Evolutionary conservation across 2,888 invertebrate genomes (phyloP).

Genomic region (Apamea crenata): DNA sequence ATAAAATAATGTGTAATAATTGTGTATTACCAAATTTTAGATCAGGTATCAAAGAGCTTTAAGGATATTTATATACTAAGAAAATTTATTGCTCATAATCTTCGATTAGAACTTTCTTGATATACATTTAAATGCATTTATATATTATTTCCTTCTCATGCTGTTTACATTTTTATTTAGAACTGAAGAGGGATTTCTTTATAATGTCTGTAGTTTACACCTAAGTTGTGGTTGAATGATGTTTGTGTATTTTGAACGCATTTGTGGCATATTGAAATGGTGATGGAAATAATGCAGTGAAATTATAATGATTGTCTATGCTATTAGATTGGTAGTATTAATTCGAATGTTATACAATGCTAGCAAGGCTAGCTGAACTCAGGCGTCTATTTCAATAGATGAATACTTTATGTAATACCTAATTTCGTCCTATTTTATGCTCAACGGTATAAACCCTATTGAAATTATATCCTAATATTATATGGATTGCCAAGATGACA

Average conservation of each 20-base stretch:
- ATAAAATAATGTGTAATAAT: slow-evolving; percentile 76
- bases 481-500: slow-evolving; percentile 61
- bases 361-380: slow-evolving; percentile 52
- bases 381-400: slow-evolving; percentile 39
- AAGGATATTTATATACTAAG: slow-evolving; percentile 83
- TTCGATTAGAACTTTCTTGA: slow-evolving; percentile 72
- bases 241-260: slow-evolving; percentile 44
- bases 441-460: slow-evolving; percentile 62
- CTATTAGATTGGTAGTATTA: slow-evolving; percentile 52
- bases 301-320: slow-evolving; percentile 43
- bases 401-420: slow-evolving; percentile 56
- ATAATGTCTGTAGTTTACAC: slow-evolving; percentile 36
- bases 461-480: slow-evolving; percentile 53
- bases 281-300: slow-evolving; percentile 39
- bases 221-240: slow-evolving; percentile 42
- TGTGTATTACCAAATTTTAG: slow-evolving; percentile 75
- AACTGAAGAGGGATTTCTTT: slow-evolving; percentile 50
- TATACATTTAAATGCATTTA: slow-evolving; percentile 80
- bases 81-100: slow-evolving; percentile 85
- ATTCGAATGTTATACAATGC: slow-evolving; percentile 36
- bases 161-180: slow-evolving; percentile 46
- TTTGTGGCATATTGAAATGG: slow-evolving; percentile 44
- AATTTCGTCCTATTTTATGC: slow-evolving; percentile 70
- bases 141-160: slow-evolving; percentile 67
- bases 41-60: slow-evolving; percentile 86